phyloP scores from a whole-genome alignment of 2,888 invertebrate species.

The Adelognathus sp. region DNA sequence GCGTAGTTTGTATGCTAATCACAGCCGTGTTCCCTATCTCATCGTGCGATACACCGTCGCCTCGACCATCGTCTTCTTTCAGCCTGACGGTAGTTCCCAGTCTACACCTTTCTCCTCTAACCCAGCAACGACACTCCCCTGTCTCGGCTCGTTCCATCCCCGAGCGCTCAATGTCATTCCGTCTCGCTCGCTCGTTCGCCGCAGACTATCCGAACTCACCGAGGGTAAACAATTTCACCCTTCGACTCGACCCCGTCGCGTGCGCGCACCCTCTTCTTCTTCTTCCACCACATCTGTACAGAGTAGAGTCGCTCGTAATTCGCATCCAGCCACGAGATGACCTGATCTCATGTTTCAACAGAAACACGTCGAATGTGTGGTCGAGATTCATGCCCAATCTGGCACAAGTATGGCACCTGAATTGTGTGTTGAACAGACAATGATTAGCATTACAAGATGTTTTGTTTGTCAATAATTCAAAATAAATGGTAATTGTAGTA shows the following conservation, averaged over 20 bases:
- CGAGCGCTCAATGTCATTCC: conserved; percentile 9
- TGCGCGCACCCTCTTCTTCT: conserved; percentile 21
- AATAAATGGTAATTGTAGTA: no score
- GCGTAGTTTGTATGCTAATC: conserved; percentile 76
- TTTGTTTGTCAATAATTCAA: no score
- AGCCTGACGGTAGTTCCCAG: conserved; percentile 21
- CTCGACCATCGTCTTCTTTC: conserved; percentile 30
- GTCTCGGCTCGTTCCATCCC: conserved; percentile 25
- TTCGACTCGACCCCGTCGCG: conserved; percentile 39
- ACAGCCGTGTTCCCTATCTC: conserved; percentile 69
- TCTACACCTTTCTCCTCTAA: conserved; percentile 9
- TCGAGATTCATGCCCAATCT: no score
- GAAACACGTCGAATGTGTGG: background rate
- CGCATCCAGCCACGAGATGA: background rate
- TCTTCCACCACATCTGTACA: background rate
- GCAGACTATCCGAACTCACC: conserved; percentile 45
- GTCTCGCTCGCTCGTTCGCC: conserved; percentile 38
- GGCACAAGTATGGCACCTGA: no score
- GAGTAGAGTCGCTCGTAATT: conserved; percentile 8
- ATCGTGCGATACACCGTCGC: conserved; percentile 42
- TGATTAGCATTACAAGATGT: no score
- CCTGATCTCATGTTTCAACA: background rate
- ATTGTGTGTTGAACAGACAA: no score
- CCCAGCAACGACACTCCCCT: conserved; percentile 17
- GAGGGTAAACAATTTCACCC: conserved; percentile 59